Base-by-base conservation (phyloP, 1,140 invertebrate species). In the Heliconius congener region DNA sequence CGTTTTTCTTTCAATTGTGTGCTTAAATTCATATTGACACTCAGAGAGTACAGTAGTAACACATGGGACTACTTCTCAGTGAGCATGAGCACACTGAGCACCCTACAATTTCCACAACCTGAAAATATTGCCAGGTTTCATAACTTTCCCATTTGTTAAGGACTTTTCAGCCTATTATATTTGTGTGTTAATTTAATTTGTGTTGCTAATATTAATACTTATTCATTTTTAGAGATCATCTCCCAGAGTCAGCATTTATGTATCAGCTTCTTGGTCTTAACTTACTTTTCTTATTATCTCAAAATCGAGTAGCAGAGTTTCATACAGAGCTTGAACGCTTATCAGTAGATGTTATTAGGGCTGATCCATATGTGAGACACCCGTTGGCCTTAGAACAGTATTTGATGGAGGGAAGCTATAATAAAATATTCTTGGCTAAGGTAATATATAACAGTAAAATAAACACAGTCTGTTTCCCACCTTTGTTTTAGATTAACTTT, bases 321-420 rank as follows among this genome's bases (percentile, higher is more conserved):
- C 99, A 99, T 89, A 99, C 99, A 9, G 99, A 99, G 94, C 93
- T 99, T 76, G 99, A 99, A 92, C 95, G 99, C 27, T 95, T 99
- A n/a, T 97, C 98, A 6, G 96, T 98, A 50, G 98, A 99, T 93
- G 97, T 98, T 74, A 97, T 99, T 86, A 97, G 99, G 90, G 97
- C 96, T 50, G 99, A 99, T 91, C 96, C 98, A 74, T 99, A 99
- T 92, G 99, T 99, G 52, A 96, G 97, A 82, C 98, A 99, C 92
- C 99, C 99, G 0, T 95, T 99, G 1, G 98, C 98, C 50, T 95
- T 99, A 83, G 99, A 99, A 89, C 99, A 99, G 90, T 99, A 99
- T 95, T 95, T 99, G 66, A 99, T 99, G 99, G 99, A 99, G 95
- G 99, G 99, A 42, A 99, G 98, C 79, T 99, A 99, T 89, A 99